Percentiles rank a stretch among this genome's conserved stretches.
Evolutionary conservation across 2,113 vertebrate species (phyloP).

Genomic region (Oplegnathus fasciatus): DNA sequence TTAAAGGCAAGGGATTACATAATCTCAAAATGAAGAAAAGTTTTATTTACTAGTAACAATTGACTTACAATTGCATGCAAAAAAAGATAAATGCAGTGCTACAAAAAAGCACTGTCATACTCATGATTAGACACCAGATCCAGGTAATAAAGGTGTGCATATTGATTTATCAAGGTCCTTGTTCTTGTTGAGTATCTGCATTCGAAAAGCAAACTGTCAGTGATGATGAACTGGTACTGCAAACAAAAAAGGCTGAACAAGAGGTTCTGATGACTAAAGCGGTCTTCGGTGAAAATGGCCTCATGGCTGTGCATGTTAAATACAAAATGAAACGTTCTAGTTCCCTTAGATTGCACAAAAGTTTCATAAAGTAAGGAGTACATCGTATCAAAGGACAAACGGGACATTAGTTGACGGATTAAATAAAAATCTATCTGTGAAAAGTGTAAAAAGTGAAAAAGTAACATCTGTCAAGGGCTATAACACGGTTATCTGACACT

Average conservation of each 20-base stretch:
- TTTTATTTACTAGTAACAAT: background rate
- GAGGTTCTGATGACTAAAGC: conserved; percentile 51
- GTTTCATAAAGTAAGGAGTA: background rate
- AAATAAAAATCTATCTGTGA: background rate
- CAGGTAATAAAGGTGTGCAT: conserved; percentile 1
- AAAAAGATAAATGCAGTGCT: no score
- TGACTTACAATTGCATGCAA: background rate
- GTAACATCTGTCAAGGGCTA: no score
- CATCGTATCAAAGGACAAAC: background rate
- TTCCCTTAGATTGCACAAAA: conserved; percentile 12
- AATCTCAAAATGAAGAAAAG: background rate
- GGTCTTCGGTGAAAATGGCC: conserved; percentile 34
- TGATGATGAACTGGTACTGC: conserved; percentile 37
- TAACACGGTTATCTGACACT: background rate
- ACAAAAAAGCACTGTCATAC: background rate
- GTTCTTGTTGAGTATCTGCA: conserved; percentile 23
- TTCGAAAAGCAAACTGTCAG: conserved; percentile 47
- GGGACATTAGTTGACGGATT: background rate
- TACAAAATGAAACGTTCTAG: conserved; percentile 2
- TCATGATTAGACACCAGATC: conserved; percentile 1
- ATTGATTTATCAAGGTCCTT: conserved; percentile 19
- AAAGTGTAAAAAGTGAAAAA: background rate
- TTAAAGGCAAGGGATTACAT: background rate
- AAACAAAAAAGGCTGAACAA: conserved; percentile 19
- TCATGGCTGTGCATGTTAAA: conserved; percentile 54